Evolutionary conservation across 2,888 invertebrate species (phyloP), one percentile per base, ranked within the genome.

Genomic region (Crossocerus cetratus): DNA sequence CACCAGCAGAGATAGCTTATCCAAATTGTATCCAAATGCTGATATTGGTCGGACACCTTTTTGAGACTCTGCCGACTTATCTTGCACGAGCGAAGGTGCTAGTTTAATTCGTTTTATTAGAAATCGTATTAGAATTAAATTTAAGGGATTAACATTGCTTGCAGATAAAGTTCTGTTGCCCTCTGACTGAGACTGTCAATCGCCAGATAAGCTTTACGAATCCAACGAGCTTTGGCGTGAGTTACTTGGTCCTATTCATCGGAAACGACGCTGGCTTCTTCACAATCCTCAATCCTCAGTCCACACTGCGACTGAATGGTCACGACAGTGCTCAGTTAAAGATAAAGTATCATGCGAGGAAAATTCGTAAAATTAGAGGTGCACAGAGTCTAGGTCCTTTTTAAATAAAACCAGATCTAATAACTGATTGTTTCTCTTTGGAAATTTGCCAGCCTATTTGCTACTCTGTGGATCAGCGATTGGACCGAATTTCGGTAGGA

Each of bases 1-100:
- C 83, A 16, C 92, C 93, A 18, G 87, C 86, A 60, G 92, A 93
- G 72, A 92, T 94, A 67, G 85, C 92, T 1, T 64, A 91, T 21
- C 92, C 93, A 0, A 93, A 92, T 86, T 90, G 90, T 73, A 86
- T 94, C 53, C 92, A 93, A 77, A 93, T 93, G 92, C 70, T 93
- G 16, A 92, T 94, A 89, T 86, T 94, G 57, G 91, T 92, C 0
- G 88, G 91, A 42, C 92, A 92, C 86, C 88, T 94, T 21, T 93
- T 92, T 81, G 90, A 92, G 4, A 90, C 91, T 4, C 85, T 94
- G 44, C 93, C 93, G 2, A 91, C 91, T 86, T 92, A 85, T n/a
- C 61, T 76, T 43, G 81, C 86, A 11, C 81, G 69, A 44, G 23
- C 74, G 14, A 85, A 84, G 72, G 84, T 88, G 65, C 20, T 42